Base-by-base conservation (phyloP, 92 coral and sea anemone species). In the Pocillopora meandrina region DNA sequence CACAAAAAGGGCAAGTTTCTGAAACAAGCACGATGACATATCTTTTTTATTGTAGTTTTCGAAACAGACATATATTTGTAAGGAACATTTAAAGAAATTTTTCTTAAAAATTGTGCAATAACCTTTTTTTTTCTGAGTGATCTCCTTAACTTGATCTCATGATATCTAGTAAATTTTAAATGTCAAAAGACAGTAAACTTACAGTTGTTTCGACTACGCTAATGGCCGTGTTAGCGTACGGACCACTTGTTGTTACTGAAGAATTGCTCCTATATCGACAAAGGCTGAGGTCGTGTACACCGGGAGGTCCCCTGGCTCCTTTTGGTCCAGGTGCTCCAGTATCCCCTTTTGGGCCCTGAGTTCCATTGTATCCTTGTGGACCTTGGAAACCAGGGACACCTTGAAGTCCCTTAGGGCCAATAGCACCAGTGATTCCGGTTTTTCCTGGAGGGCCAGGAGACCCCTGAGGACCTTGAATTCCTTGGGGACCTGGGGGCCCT, bases 401-500 rank as follows among this genome's bases (percentile, higher is more conserved):
- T 1, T 74, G 86, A 47, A 57, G 74, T 7, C 88, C 87, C 56
- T 23, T 81, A 1, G 68, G 80, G 1, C 85, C 86, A 18, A 78
- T 16, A 16, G 15, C 42, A 19, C 81, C 86, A 12, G 76, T 68
- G 13, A n/a, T 16, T 26, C 81, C 94, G n/a, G 23, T 61, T 76
- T 67, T 72, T 19, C 89, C 91, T 19, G 72, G 82, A 10, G 84
- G 68, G 56, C 91, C 89, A 20, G 64, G 86, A 61, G 65, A 26
- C 33, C 94, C 94, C 10, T 34, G 71, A 5, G 2, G 17, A 31
- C 95, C 95, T 18, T 55, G 83, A 10, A 69, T 77, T 15, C 94
- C 90, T 56, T 49, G 68, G 49, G 69, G 84, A 5, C 94, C 94
- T 2, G 77, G 83, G 3, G 86, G 82, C 11, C 92, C 92, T 15